Evolutionary conservation across 2,888 invertebrate species (phyloP).

Genomic region (Eupithecia inturbata): DNA sequence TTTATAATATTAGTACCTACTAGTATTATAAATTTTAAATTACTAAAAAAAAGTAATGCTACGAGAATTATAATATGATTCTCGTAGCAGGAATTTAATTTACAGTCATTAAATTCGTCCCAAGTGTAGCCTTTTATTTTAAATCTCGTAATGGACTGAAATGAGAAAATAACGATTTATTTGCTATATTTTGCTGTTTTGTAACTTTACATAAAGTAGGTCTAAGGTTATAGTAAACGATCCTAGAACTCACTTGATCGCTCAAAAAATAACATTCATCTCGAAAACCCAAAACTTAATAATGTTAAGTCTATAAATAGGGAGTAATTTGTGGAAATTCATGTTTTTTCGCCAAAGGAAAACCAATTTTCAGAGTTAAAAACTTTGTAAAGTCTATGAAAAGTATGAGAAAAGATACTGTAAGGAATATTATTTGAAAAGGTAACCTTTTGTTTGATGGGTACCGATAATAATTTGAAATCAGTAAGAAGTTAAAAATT

Average conservation of each 20-base stretch:
- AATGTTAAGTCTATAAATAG: background rate
- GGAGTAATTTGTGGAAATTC: background rate
- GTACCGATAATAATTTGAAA: background rate
- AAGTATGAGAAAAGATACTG: background rate
- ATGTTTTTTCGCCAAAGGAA: background rate
- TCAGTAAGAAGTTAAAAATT: background rate
- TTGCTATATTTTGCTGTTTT: background rate
- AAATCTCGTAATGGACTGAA: no score
- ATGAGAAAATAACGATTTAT: background rate
- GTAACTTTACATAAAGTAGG: background rate
- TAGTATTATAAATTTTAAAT: no score
- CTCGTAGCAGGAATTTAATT: no score
- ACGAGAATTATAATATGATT: no score
- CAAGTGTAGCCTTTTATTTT: no score
- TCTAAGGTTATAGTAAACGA: background rate
- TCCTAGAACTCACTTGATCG: background rate
- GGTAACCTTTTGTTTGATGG: background rate
- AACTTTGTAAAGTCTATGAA: slow-evolving; percentile 3
- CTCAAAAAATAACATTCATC: background rate
- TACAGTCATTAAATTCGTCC: no score
- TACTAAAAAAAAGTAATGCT: no score
- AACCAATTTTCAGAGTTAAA: background rate
- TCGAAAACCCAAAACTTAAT: background rate
- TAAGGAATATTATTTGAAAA: slow-evolving; percentile 7
- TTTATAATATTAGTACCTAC: no score